A percentile compares a stretch with the other conserved stretches of the same genome.
Conservation (phyloP, 2,113 vertebrate genomes). For the Oriolus oriolus region DNA sequence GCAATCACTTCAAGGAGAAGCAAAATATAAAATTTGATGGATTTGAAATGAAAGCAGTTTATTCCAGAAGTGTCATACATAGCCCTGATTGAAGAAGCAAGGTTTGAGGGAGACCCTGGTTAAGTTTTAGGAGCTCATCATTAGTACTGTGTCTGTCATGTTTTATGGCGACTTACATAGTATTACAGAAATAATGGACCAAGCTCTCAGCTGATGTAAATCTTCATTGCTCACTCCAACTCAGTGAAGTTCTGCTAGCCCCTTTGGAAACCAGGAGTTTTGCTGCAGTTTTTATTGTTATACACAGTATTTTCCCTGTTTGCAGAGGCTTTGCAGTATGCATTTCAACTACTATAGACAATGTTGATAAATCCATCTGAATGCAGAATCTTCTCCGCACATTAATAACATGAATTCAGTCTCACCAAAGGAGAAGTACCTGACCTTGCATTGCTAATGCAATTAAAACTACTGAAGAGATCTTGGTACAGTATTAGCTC, state of each 20-base stretch:
- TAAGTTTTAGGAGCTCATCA: neutral
- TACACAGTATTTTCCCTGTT: neutral
- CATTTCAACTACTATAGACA: neutral
- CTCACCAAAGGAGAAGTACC: neutral
- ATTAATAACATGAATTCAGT: neutral
- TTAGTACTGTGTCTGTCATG: neutral
- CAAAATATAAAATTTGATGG: slow-evolving; percentile 16
- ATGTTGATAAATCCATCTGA: neutral
- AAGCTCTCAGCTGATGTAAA: neutral
- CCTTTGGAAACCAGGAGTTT: neutral
- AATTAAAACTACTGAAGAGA: neutral
- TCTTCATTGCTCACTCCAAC: neutral
- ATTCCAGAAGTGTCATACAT: neutral
- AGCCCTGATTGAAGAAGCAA: neutral
- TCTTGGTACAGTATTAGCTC: neutral
- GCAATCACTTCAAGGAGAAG: neutral
- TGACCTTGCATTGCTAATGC: neutral
- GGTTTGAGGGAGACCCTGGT: neutral
- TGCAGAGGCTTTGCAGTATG: neutral
- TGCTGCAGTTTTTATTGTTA: neutral
- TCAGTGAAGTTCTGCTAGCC: neutral
- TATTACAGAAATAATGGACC: neutral
- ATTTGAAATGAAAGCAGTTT: neutral
- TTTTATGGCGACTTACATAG: neutral
- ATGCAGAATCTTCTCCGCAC: neutral